Base-by-base conservation (phyloP, 1,140 invertebrate genomes). In the Bombus sibiricus region DNA sequence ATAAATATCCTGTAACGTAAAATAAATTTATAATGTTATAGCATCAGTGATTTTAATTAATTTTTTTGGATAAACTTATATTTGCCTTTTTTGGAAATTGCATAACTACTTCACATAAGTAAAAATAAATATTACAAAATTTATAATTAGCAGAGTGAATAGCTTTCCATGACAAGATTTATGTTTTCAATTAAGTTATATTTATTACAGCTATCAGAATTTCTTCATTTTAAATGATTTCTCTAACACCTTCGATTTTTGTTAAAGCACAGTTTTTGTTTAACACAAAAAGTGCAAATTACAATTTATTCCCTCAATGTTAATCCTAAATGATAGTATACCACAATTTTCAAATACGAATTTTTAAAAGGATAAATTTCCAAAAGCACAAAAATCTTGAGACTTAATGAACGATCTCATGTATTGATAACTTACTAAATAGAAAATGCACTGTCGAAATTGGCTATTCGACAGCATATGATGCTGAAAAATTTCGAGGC, bases 341-440 rank as follows among this genome's bases (percentile, higher is more conserved):
- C 1, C n/a, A 32, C 1, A 66, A 32, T 34, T 47, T 53, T 53
- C 3, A 37, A 76, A 37, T 3, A 57, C 0, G 25, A n/a, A 59
- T 39, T n/a, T 72, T 18, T 22, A 47, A 28, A 41, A 34, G 53
- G 8, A 2, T 1, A 78, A 78, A 43, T 12, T 13, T 74, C 4
- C 18, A 32, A 43, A 57, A 28, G 41, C 59, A 66, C 59, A 84
- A 34, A 72, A 79, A 43, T 71, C 75, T 84, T 79, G 18, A 32
- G 9, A 41, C 4, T 15, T 6, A 10, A 15, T 22, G 13, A 53
- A 28, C n/a, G 12, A 62, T 10, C 37, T 71, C n/a, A 18, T 32
- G 13, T 25, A 28, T 18, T 22, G 32, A 32, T 25, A 25, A 82
- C 32, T 73, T 64, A 64, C 9, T 32, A 41, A 2, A 22, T 37